Evolutionary conservation across 2,113 vertebrate species (phyloP), one percentile per base, ranked within the genome.

Genomic region (Mobula birostris): DNA sequence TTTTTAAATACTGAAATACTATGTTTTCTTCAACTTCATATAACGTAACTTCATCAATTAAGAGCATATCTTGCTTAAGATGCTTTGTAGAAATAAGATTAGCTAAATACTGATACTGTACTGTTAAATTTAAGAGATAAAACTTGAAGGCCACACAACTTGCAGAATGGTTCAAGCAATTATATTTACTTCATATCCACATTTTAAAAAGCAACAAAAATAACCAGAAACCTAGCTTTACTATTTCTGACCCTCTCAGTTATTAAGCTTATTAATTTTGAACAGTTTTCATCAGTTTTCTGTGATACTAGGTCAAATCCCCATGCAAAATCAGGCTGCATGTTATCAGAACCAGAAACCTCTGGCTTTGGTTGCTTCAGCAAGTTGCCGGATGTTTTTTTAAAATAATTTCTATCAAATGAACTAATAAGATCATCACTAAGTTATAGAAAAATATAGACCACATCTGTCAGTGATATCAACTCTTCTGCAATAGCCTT

Each of bases 381-480:
- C 94, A 74, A 58, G 96, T 96, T 96, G 95, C 96, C 96, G 97
- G 95, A 97, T 96, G 96, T 95, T 95, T 96, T 90, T 77, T 95
- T 95, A 96, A 48, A 48, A 96, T 96, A 96, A 96, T 96, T 96
- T 95, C 97, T 97, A 96, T 97, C 95, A 96, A 94, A 96, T 95
- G 94, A 95, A 95, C 94, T 96, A 97, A 97, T 96, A 85, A 97
- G 96, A 96, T 97, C 96, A 96, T 96, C 94, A 94, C 95, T 94
- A 96, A 77, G 96, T 96, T 96, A 96, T 95, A 95, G 96, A 94
- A 95, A 97, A 95, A 95, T 96, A 97, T 95, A 95, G 95, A 95
- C 94, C 95, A 96, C 95, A 96, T 96, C 95, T 96, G 95, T 96
- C 96, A 96, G 96, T 95, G 95, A 97, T 96, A 97, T 95, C 95